Evolutionary conservation across 2,797 vertebrate genomes (phyloP).

Genomic region (Cryptoprocta ferox): DNA sequence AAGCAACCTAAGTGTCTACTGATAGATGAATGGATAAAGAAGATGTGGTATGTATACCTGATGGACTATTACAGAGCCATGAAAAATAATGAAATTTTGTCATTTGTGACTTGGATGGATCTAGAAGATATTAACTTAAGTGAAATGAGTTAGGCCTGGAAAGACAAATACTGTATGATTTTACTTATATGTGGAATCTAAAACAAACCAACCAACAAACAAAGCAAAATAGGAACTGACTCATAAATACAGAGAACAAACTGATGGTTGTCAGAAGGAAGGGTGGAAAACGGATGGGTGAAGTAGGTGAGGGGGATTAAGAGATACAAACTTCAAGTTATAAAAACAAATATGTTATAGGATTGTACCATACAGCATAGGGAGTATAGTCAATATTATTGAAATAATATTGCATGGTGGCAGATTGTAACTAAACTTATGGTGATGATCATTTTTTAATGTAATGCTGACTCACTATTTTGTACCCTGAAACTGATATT

Average conservation of each 20-base stretch:
- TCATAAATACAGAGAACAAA: not conserved
- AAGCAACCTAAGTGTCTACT: not conserved
- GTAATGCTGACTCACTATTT: not conserved
- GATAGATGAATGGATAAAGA: not conserved
- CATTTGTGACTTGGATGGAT: not conserved
- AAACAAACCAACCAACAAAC: not conserved
- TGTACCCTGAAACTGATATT: not conserved
- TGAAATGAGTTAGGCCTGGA: not conserved
- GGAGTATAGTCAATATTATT: not conserved
- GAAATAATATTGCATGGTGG: not conserved
- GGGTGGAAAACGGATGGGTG: not conserved
- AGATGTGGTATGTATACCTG: not conserved
- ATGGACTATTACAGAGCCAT: not conserved
- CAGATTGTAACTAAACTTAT: not conserved
- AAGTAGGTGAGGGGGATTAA: not conserved
- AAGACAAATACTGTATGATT: not conserved
- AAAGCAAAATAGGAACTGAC: not conserved
- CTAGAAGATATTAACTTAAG: not conserved
- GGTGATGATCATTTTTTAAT: not conserved
- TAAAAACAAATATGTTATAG: not conserved
- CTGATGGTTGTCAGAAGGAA: not conserved
- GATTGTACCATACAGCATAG: not conserved
- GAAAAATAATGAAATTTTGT: not conserved
- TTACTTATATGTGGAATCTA: not conserved
- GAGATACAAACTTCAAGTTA: not conserved